Percentiles rank a stretch among this genome's conserved stretches.
These are phyloP conservation scores for Lepetodrilus schrolli DNA, from an alignment of 2,888 invertebrate genomes.

Conservation along the genomic window DNA sequence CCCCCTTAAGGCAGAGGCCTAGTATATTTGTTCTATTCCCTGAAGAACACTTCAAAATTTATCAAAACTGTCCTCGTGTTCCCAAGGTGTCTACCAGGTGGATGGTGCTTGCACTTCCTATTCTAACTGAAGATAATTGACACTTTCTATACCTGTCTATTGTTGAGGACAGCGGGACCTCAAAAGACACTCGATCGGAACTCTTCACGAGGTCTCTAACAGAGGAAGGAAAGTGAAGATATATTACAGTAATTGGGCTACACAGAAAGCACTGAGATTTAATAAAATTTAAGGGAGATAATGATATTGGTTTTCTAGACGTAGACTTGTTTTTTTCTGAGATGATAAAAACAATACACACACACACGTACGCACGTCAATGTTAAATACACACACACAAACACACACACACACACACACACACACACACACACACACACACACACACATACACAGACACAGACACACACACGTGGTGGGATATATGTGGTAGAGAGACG, in stretches of 20 bases:
- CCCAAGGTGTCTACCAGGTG: constrained; percentile 10
- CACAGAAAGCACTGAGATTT: no score
- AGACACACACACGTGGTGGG: neutral
- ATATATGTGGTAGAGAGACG: neutral
- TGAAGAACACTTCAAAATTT: constrained; percentile 26
- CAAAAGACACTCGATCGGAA: neutral
- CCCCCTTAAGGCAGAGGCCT: neutral
- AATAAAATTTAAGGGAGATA: neutral
- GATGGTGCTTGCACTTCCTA: neutral
- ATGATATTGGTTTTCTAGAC: neutral
- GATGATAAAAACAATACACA: no score
- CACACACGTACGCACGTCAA: neutral
- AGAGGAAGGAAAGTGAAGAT: no score
- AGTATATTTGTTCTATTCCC: constrained; percentile 25
- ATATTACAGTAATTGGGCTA: no score
- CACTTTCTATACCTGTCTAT: neutral
- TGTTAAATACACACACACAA: neutral
- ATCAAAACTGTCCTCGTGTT: constrained; percentile 18
- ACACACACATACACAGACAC: neutral
- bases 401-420: no score
- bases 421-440: neutral
- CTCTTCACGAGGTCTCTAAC: no score
- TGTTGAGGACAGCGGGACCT: neutral
- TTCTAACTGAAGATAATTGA: neutral
- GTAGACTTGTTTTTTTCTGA: no score